Conservation (phyloP, 2,888 invertebrate genomes). For the Dysmachus trigonus region DNA sequence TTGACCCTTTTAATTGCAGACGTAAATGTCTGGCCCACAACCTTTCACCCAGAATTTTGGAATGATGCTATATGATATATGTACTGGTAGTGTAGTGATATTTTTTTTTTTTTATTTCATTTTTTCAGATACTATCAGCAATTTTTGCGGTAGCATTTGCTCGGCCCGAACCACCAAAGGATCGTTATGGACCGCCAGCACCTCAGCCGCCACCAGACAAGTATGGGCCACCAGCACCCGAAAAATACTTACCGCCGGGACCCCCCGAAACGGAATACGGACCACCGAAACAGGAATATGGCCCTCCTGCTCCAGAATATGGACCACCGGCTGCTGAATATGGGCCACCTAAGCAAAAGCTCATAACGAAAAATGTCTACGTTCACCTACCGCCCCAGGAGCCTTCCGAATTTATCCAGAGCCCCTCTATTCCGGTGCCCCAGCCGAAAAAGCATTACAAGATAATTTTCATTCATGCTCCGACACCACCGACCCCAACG, state of each 20-base stretch:
- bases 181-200: constrained; percentile 53
- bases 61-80: not conserved
- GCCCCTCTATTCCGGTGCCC: constrained; percentile 63
- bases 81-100: too few relatives aligned
- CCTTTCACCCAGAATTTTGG: not conserved
- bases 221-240: constrained; percentile 55
- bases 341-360: constrained; percentile 60
- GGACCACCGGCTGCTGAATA: constrained; percentile 62
- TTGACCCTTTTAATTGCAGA: not conserved
- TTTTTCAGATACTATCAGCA: constrained; percentile 56
- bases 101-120: not conserved
- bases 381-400: constrained; percentile 70
- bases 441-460: constrained; percentile 68
- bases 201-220: constrained; percentile 42
- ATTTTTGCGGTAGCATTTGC: constrained; percentile 62
- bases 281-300: constrained; percentile 53
- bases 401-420: constrained; percentile 62
- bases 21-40: not conserved
- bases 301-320: constrained; percentile 53
- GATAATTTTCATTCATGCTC: constrained; percentile 70
- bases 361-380: constrained; percentile 65
- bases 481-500: constrained; percentile 65
- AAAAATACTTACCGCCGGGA: constrained; percentile 36
- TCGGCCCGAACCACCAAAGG: constrained; percentile 63
- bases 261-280: constrained; percentile 45